These are phyloP conservation scores for Romanogobio albipinnatus DNA, from an alignment of 2,113 vertebrate genomes.

Conservation along the genomic window DNA sequence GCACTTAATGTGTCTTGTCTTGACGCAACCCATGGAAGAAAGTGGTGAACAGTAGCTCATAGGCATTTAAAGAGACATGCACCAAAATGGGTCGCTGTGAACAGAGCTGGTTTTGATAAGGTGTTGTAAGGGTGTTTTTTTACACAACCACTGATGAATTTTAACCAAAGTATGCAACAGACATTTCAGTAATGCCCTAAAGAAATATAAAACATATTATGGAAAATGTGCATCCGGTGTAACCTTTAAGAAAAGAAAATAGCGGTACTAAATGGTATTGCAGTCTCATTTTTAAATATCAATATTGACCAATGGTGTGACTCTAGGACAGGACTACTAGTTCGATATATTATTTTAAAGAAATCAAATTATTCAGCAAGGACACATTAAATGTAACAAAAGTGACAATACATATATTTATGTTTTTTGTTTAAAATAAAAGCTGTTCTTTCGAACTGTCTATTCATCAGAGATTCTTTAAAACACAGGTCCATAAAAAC, in stretches of 20 bases:
- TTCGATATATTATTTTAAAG: not conserved
- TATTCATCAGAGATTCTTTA: not conserved
- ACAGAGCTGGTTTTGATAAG: too few relatives aligned
- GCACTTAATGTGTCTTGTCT: too few relatives aligned
- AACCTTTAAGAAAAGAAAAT: not conserved
- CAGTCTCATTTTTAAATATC: not conserved
- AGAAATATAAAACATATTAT: too few relatives aligned
- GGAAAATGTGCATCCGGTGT: too few relatives aligned
- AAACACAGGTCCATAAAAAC: not conserved
- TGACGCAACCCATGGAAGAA: too few relatives aligned
- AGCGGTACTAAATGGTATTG: not conserved
- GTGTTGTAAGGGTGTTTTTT: too few relatives aligned
- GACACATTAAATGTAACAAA: not conserved
- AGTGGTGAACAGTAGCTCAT: too few relatives aligned
- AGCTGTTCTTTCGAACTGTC: not conserved
- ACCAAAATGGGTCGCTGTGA: too few relatives aligned
- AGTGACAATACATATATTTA: not conserved
- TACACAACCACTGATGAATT: too few relatives aligned
- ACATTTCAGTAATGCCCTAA: too few relatives aligned
- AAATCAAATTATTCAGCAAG: not conserved
- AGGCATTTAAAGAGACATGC: too few relatives aligned
- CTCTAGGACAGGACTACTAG: not conserved
- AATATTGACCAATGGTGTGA: not conserved
- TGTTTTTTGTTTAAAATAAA: not conserved
- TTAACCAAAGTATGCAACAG: too few relatives aligned